A percentile compares a stretch with the other conserved stretches of the same genome.
Conservation (phyloP, 2,888 invertebrate genomes). For the Drosophila lacicola region DNA sequence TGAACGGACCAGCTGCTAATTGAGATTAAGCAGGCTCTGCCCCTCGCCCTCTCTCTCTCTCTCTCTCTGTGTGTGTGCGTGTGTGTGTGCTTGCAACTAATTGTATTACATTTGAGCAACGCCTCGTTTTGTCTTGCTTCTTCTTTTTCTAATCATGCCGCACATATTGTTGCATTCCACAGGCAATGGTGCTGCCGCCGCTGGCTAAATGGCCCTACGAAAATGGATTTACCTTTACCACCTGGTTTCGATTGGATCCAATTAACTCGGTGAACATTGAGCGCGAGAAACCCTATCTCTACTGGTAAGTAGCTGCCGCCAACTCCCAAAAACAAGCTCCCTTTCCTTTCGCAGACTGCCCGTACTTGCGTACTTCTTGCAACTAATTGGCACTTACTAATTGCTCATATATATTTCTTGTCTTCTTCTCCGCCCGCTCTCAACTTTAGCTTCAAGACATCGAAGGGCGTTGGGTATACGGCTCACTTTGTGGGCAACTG, state of each 20-base stretch:
- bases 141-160: neutral
- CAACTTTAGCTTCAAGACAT: conserved; percentile 95
- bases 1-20: conserved; percentile 39
- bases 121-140: neutral
- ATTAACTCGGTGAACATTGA: conserved; percentile 99
- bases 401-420: conserved; percentile 13
- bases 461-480: conserved; percentile 99
- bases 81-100: conserved; percentile 16
- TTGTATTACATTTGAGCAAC: conserved; percentile 17
- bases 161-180: conserved; percentile 49
- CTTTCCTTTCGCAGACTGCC: neutral
- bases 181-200: conserved; percentile 99
- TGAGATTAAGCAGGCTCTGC: conserved; percentile 34
- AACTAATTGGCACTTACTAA: conserved; percentile 39
- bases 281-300: conserved; percentile 98
- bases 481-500: conserved; percentile 99
- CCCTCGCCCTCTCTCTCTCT: neutral
- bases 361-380: neutral
- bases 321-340: neutral
- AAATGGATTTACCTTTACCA: conserved; percentile 99
- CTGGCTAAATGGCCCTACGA: conserved; percentile 99
- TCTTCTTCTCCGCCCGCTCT: conserved; percentile 18
- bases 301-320: conserved; percentile 90
- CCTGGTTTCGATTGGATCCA: conserved; percentile 99
- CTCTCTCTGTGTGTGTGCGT: neutral